Evolutionary conservation across 1,140 invertebrate genomes (phyloP), one percentile per base, ranked within the genome.

Genomic region (Meloidogyne exigua): DNA sequence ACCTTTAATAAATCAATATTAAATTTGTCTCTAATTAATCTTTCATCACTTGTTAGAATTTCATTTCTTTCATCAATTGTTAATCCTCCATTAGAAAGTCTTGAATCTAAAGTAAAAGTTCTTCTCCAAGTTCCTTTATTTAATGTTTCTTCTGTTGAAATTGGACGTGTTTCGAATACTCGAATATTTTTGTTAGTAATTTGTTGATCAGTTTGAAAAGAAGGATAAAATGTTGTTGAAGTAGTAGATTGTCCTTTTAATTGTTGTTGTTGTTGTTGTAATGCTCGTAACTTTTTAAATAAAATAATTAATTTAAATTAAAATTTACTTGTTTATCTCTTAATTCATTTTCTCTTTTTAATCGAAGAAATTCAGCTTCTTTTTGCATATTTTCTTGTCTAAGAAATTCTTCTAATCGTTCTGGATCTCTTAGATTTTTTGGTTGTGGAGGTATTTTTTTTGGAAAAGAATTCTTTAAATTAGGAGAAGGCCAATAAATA

Each of bases 401-500:
- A 39, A 75, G 66, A 68, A 75, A 87, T 63, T 85, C 82, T n/a
- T 81, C 78, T 57, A 85, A 80, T 28, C 79, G 62, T 62, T 87
- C 85, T n/a, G 83, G 83, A 79, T 86, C 85, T 15, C 69, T 39
- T 67, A 75, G 32, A 86, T 78, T 69, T 68, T 82, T 26, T 77
- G 79, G 81, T 77, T 63, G 77, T 70, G 23, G 80, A 72, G 42
- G 23, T 36, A 23, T 18, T 21, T 26, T 11, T 49, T 66, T 72
- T 68, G 28, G 75, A 79, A 62, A 15, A 26, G 44, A 13, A 76
- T 64, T 77, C 77, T 78, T 21, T 64, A 25, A 13, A 25, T 39
- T 23, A 85, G 83, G 12, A 84, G 85, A 84, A 84, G 87, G 28
- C 85, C 80, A 21, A 87, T 82, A 49, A 86, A 85, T 26, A 66